phyloP scores from a whole-genome alignment of 2,888 invertebrate genomes.

The Resseliella maxima region DNA sequence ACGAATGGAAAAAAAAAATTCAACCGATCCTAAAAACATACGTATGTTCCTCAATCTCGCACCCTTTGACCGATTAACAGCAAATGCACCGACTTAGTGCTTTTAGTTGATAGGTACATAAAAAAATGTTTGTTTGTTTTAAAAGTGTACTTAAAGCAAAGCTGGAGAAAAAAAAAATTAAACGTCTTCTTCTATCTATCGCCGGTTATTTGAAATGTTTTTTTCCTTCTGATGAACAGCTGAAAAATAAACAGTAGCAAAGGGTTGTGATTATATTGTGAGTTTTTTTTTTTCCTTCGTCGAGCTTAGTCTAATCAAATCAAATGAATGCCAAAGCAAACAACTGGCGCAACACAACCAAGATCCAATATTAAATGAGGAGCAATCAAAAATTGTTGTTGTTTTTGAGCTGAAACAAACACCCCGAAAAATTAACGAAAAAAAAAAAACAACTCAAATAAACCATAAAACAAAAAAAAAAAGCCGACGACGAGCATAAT shows the following conservation, averaged over 20 bases:
- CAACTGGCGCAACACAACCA: background rate
- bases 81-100: slow-evolving; percentile 41
- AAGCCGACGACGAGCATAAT: background rate
- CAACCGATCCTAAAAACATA: background rate
- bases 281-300: background rate
- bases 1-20: background rate
- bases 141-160: background rate
- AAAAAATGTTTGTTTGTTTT: slow-evolving; percentile 52
- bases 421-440: slow-evolving; percentile 22
- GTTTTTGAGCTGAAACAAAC: background rate
- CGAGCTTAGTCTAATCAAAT: slow-evolving; percentile 44
- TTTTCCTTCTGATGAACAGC: background rate
- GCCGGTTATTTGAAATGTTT: background rate
- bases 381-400: slow-evolving; percentile 1
- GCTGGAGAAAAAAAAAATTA: background rate
- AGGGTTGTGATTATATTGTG: slow-evolving; percentile 26
- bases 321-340: slow-evolving; percentile 51
- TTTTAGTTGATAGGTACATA: slow-evolving; percentile 38
- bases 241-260: slow-evolving; percentile 24
- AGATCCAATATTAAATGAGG: slow-evolving; percentile 25
- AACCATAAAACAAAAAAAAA: background rate
- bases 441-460: slow-evolving; percentile 1
- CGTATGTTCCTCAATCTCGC: background rate
- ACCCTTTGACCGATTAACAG: slow-evolving; percentile 53
- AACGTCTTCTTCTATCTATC: background rate